Conservation (phyloP, 2,888 invertebrate species). For the Sussaba pulchella region DNA sequence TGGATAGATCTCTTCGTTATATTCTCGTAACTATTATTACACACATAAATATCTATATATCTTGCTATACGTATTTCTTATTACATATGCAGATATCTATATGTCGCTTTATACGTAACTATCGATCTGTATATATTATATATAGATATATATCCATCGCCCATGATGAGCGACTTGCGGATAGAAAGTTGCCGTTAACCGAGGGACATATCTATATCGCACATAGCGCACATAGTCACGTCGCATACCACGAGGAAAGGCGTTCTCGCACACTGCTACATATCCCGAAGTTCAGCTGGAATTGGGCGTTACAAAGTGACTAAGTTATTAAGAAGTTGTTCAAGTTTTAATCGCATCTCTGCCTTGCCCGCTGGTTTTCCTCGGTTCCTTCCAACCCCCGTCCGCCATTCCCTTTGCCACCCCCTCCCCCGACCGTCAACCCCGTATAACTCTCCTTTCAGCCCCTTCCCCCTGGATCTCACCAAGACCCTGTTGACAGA, state of each 20-base stretch:
- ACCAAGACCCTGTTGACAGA: slow-evolving; percentile 71
- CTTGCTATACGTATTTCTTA: no score
- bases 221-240: slow-evolving; percentile 31
- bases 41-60: background rate
- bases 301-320: slow-evolving; percentile 76
- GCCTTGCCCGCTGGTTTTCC: slow-evolving; percentile 62
- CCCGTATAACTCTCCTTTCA: slow-evolving; percentile 8
- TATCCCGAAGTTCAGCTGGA: slow-evolving; percentile 75
- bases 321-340: slow-evolving; percentile 80
- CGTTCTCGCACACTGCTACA: slow-evolving; percentile 62
- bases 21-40: no score
- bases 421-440: no score
- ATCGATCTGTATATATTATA: slow-evolving; percentile 32
- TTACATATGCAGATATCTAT: background rate
- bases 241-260: slow-evolving; percentile 38
- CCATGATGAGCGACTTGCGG: slow-evolving; percentile 48
- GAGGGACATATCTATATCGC: slow-evolving; percentile 28
- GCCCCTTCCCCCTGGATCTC: slow-evolving; percentile 34
- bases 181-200: slow-evolving; percentile 48
- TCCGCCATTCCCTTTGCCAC: slow-evolving; percentile 19
- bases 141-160: slow-evolving; percentile 32
- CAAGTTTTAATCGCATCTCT: slow-evolving; percentile 79
- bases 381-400: slow-evolving; percentile 15
- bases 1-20: no score
- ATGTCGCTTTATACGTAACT: background rate